Evolutionary conservation across 2,797 vertebrate species (phyloP).

Genomic region (Onychomys torridus): DNA sequence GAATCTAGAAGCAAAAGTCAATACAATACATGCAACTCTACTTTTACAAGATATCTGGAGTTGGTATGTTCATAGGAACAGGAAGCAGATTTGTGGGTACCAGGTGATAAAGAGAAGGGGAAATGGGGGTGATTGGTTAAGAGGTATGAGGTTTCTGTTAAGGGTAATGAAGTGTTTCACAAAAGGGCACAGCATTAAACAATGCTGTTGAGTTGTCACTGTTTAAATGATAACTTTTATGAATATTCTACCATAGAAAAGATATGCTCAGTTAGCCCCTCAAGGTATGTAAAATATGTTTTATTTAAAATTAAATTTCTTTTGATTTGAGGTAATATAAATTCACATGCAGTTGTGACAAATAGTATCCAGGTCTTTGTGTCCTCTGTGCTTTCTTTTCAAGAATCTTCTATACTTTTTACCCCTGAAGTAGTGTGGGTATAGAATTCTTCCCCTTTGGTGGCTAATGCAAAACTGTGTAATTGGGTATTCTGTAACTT

Average conservation of each 20-base stretch:
- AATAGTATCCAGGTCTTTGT: background rate
- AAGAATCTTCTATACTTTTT: background rate
- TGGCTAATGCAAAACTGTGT: conserved; percentile 12
- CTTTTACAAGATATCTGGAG: background rate
- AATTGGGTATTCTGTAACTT: conserved; percentile 25
- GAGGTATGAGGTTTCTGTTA: background rate
- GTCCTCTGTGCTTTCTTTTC: background rate
- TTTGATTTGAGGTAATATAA: background rate
- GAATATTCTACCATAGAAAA: background rate
- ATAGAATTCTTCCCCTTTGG: background rate
- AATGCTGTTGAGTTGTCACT: background rate
- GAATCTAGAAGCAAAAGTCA: background rate
- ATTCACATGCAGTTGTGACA: background rate
- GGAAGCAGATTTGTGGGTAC: background rate
- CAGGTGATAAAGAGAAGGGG: background rate
- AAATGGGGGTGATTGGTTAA: background rate
- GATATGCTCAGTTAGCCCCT: background rate
- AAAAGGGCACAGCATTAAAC: background rate
- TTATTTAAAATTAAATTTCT: conserved; percentile 34
- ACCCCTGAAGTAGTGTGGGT: background rate
- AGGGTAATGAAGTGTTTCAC: background rate
- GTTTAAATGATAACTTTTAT: conserved; percentile 20
- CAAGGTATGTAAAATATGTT: background rate
- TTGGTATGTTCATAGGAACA: background rate
- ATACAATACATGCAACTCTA: background rate